These are phyloP conservation scores for Callithrix jacchus DNA, from an alignment of 2,113 vertebrate genomes.

Conservation along the genomic window DNA sequence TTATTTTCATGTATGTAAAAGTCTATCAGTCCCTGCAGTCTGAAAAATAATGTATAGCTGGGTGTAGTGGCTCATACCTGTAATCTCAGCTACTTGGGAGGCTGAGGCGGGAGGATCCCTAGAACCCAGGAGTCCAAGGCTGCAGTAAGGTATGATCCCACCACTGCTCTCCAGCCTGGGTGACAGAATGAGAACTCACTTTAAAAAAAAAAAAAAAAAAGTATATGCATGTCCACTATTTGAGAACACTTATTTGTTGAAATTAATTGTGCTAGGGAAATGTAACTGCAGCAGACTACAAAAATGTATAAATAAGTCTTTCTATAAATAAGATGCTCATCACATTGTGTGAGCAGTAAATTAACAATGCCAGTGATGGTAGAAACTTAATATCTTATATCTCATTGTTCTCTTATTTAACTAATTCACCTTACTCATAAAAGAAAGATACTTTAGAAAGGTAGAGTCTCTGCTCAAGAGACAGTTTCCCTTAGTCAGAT, in stretches of 20 bases:
- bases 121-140: background rate
- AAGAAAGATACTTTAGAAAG: conserved; percentile 29
- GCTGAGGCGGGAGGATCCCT: background rate
- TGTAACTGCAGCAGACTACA: background rate
- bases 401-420: background rate
- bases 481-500: background rate
- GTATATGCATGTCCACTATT: background rate
- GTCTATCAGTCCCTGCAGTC: background rate
- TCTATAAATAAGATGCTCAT: background rate
- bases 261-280: background rate
- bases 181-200: too few species aligned
- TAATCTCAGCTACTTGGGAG: background rate
- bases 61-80: background rate
- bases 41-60: background rate
- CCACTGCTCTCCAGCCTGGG: too few species aligned
- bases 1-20: background rate
- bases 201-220: too few species aligned
- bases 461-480: background rate
- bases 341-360: background rate
- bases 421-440: background rate
- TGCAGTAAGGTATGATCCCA: too few species aligned
- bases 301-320: background rate
- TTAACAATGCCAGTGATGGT: background rate
- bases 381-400: conserved; percentile 12
- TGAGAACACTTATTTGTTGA: background rate